Conservation (phyloP, 1,140 invertebrate genomes). For the Ostrea edulis region DNA sequence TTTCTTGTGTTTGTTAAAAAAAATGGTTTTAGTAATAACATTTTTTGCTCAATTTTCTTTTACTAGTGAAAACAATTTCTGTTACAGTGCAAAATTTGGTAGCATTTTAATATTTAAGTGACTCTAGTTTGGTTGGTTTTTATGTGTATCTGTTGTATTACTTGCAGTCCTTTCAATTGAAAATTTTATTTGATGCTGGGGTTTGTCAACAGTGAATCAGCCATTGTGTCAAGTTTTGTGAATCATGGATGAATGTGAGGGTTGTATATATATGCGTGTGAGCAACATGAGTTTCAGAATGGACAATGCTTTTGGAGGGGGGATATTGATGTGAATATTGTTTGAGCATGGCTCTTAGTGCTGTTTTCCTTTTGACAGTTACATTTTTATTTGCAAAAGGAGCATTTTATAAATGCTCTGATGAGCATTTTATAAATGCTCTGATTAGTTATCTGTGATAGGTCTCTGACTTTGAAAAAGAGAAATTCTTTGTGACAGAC, state of each 20-base stretch:
- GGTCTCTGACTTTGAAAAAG: too few species aligned
- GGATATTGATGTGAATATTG: background rate
- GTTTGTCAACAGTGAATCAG: background rate
- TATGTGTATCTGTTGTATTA: background rate
- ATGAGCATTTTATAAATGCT: slow-evolving; percentile 17
- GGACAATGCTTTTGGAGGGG: background rate
- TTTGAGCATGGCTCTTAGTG: background rate
- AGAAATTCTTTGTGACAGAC: too few species aligned
- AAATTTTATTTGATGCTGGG: too few species aligned
- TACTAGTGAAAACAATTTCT: background rate
- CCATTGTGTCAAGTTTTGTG: background rate
- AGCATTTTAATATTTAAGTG: background rate
- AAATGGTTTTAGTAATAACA: background rate
- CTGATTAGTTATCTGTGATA: background rate
- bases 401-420: slow-evolving; percentile 26
- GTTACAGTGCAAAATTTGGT: background rate
- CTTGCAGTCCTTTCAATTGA: too few species aligned
- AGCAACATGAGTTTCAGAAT: background rate
- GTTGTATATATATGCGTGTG: background rate
- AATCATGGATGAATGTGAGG: slow-evolving; percentile 4
- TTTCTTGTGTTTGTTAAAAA: slow-evolving; percentile 5
- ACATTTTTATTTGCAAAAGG: slow-evolving; percentile 24
- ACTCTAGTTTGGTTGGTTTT: background rate
- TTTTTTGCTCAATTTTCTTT: background rate
- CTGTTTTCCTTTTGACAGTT: background rate